Base-by-base conservation (phyloP, 2,113 vertebrate species). In the Neofelis nebulosa region DNA sequence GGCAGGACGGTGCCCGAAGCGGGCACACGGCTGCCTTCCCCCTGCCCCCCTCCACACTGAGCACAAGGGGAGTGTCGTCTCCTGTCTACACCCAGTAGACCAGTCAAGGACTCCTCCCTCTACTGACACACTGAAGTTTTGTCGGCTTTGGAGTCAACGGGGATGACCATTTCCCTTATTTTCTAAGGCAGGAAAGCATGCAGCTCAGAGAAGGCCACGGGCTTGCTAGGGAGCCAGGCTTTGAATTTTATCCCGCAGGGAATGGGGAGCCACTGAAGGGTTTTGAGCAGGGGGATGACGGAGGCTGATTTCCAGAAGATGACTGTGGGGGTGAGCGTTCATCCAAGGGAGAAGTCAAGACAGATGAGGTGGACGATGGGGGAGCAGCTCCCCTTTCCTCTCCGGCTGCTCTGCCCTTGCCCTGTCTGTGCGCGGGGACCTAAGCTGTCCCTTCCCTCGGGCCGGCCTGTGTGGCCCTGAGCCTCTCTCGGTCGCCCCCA, bases 401-500 rank as follows among this genome's bases (percentile, higher is more conserved):
- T 23, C 85, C 1, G 19, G 57, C 50, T 29, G 50, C 41, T 74
- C 68, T 7, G 4, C 33, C 92, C 33, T 50, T 25, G 71, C 38
- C 23, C 33, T 33, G 18, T 57, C 33, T 14, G 52, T 73, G 41
- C 25, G 1, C 7, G 0, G 12, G 33, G 48, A 50, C 78, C 50
- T 41, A 48, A 84, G 57, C 90, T 16, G n/a, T 14, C 21, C 25
- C 16, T 12, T 41, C 27, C 33, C n/a, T 52, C 0, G 19, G 57
- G 21, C 6, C 7, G 19, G 50, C 61, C n/a, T 0, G 0, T 1
- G 15, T 1, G 27, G 61, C 29, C 48, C 97, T 89, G 89, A 91
- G 71, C 12, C 38, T 36, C 0, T n/a, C 19, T 36, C 73, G 2
- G 93, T 97, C 25, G 4, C 95, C 45, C 78, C 61, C 95, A 99